phyloP scores from a whole-genome alignment of 1,140 invertebrate genomes.

The Cotesia typhae region DNA sequence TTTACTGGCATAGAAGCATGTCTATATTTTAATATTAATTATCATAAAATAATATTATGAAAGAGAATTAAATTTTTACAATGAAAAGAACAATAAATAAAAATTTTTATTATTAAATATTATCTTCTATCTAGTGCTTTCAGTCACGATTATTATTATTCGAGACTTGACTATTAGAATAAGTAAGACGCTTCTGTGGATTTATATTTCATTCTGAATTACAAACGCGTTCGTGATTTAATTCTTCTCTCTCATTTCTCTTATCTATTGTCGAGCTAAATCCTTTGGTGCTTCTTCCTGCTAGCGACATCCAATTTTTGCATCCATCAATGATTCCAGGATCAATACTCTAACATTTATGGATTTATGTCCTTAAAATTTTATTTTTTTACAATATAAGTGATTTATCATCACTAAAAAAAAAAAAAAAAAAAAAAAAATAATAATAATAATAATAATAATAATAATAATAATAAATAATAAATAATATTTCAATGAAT shows the following conservation, averaged over 20 bases:
- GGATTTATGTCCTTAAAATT: too few relatives aligned
- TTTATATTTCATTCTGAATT: conserved; percentile 33
- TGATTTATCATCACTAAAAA: too few relatives aligned
- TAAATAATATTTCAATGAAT: too few relatives aligned
- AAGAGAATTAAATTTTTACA: neutral
- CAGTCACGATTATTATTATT: conserved; percentile 20
- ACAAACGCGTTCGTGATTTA: conserved; percentile 23
- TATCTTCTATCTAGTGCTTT: neutral
- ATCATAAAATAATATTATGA: neutral
- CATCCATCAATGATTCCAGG: conserved; percentile 25
- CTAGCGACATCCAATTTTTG: conserved; percentile 37
- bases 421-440: too few relatives aligned
- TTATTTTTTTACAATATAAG: too few relatives aligned
- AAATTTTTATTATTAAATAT: neutral
- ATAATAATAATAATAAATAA: too few relatives aligned
- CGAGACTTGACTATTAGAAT: conserved; percentile 3
- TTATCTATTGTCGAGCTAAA: conserved; percentile 11
- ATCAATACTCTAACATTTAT: conserved; percentile 24
- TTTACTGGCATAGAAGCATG: too few relatives aligned
- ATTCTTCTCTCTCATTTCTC: neutral
- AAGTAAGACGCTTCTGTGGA: conserved; percentile 22
- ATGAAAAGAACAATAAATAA: neutral
- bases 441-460: too few relatives aligned
- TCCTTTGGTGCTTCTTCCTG: conserved; percentile 17
- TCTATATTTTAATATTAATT: too few relatives aligned